These are phyloP conservation scores for Callithrix jacchus DNA, from an alignment of 2,113 vertebrate species.

Conservation along the genomic window DNA sequence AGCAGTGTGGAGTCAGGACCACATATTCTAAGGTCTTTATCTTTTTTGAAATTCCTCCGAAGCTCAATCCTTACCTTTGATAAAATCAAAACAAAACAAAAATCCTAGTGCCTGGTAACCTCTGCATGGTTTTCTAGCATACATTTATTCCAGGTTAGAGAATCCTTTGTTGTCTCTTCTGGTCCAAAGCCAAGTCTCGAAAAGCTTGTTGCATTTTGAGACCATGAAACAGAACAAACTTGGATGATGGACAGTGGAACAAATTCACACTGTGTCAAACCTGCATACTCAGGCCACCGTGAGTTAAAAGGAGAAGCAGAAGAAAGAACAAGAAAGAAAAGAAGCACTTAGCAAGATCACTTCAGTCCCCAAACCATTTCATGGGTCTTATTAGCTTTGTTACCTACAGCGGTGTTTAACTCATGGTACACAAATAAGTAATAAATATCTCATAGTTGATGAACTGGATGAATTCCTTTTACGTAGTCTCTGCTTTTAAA, in stretches of 20 bases:
- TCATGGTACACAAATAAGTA: not conserved
- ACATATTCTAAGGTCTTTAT: not conserved
- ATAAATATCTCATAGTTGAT: not conserved
- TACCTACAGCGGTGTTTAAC: not conserved
- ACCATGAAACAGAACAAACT: not conserved
- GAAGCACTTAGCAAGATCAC: not conserved
- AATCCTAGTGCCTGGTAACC: not conserved
- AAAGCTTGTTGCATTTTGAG: not conserved
- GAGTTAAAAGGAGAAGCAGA: not conserved
- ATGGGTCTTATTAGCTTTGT: not conserved
- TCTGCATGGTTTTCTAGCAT: not conserved
- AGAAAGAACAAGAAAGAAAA: not conserved
- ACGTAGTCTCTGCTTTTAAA: not conserved
- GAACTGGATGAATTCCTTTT: not conserved
- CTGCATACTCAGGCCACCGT: not conserved
- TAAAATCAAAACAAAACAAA: conserved; percentile 13
- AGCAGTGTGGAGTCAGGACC: not conserved
- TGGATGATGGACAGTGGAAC: not conserved
- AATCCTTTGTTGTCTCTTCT: not conserved
- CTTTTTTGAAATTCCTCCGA: not conserved
- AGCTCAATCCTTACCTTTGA: not conserved
- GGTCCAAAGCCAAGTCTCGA: not conserved
- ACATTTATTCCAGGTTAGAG: conserved; percentile 8
- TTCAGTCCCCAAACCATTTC: not conserved
- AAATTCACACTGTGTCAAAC: not conserved